Conservation (phyloP, 1,140 invertebrate species). For the Nebria ingens region DNA sequence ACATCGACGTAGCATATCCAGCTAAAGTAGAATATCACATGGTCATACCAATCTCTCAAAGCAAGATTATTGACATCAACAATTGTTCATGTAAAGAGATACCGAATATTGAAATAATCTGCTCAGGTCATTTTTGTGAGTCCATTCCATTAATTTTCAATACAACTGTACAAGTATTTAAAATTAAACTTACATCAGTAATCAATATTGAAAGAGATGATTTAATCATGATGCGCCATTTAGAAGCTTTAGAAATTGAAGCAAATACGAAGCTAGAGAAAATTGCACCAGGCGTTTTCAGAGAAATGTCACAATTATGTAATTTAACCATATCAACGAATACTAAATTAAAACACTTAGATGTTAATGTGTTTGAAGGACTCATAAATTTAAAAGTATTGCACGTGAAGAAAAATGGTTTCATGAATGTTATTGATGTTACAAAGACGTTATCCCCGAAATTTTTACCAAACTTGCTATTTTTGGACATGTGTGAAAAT, state of each 20-base stretch:
- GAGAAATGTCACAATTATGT: slow-evolving; percentile 22
- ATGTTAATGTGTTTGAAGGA: slow-evolving; percentile 23
- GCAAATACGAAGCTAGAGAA: slow-evolving; percentile 22
- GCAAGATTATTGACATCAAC: neutral
- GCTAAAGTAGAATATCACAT: neutral
- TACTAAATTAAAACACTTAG: slow-evolving; percentile 20
- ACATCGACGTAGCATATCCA: neutral
- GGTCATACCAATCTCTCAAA: neutral
- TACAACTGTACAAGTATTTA: neutral
- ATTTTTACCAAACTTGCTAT: slow-evolving; percentile 20
- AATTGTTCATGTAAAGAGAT: neutral
- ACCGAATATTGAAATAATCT: neutral
- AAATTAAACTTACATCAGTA: neutral
- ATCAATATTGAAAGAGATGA: neutral
- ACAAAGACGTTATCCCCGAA: slow-evolving; percentile 15
- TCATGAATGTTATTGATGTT: slow-evolving; percentile 21
- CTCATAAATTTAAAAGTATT: slow-evolving; percentile 22
- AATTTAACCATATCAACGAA: slow-evolving; percentile 27
- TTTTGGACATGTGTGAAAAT: slow-evolving; percentile 24
- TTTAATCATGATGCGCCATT: neutral
- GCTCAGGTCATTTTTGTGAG: neutral
- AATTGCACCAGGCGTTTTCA: slow-evolving; percentile 22
- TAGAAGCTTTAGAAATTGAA: slow-evolving; percentile 23
- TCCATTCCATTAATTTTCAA: no score
- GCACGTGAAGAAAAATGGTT: slow-evolving; percentile 26